Evolutionary conservation across 2,797 vertebrate species (phyloP), one percentile per base, ranked within the genome.

Genomic region (Buceros bicornis): DNA sequence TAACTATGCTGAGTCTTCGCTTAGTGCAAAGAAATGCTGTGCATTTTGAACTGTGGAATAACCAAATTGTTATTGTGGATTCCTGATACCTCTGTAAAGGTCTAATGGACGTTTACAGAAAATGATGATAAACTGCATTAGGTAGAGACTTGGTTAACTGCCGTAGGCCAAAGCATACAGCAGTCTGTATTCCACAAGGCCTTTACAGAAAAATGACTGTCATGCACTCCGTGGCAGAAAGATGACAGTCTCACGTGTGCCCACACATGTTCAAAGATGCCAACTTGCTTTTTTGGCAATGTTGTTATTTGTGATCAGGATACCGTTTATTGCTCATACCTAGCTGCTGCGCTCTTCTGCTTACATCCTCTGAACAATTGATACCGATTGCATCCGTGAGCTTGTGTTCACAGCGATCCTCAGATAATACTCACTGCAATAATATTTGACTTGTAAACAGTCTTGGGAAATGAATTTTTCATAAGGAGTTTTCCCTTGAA

Each of bases 261-360:
- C n/a, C 0, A 1, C 15, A 33, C 8, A 5, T 1, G 1, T 61
- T 60, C 85, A 29, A 82, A 82, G 62, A 61, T 37, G 15, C 16
- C 50, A 37, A 29, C 16, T 67, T 62, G 31, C 14, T 58, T 67
- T 81, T 90, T 50, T 69, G 35, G 22, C 45, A 83, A 2, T 35
- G 42, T 48, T 90, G 35, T 24, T 56, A 31, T 73, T 78, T 72
- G 37, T 54, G 35, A 67, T 87, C 56, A 50, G 54, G 25, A 11
- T 47, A 7, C 37, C 1, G 0, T 37, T 90, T 67, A 24, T 51
- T 78, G 35, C 26, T 81, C 0, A 0, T 37, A 37, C 16, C 26
- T 67, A 62, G 25, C 47, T 72, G 29, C 29, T 77, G 79, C 90
- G 51, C 66, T 51, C 53, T 82, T 76, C 28, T 80, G 2, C 60